These are phyloP conservation scores for Clostera curtula DNA, from an alignment of 2,888 invertebrate species.

Conservation along the genomic window DNA sequence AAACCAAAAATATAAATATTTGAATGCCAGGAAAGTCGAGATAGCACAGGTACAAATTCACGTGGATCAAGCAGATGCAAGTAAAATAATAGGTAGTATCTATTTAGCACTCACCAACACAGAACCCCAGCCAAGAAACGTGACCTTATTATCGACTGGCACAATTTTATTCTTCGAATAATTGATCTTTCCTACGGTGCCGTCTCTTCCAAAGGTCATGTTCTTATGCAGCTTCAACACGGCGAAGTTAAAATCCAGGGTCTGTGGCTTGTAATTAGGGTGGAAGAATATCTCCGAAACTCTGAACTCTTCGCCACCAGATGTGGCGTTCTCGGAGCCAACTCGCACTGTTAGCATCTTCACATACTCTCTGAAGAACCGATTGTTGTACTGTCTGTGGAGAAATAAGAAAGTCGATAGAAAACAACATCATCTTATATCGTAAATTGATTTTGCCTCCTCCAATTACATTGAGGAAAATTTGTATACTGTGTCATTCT, in stretches of 20 bases:
- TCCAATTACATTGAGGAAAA: too few relatives aligned
- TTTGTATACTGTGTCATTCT: too few relatives aligned
- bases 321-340: conserved; percentile 54
- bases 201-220: conserved; percentile 30
- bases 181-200: conserved; percentile 25
- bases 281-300: conserved; percentile 61
- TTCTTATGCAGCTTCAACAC: conserved; percentile 49
- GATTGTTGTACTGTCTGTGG: conserved; percentile 60
- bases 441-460: too few relatives aligned
- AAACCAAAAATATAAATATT: too few relatives aligned
- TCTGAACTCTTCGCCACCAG: conserved; percentile 44
- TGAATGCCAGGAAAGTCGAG: too few relatives aligned
- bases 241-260: conserved; percentile 56
- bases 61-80: too few relatives aligned
- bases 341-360: conserved; percentile 57
- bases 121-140: conserved; percentile 62
- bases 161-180: conserved; percentile 31
- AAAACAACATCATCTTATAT: too few relatives aligned
- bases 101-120: conserved; percentile 58
- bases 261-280: conserved; percentile 61
- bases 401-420: neutral
- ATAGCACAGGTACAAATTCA: too few relatives aligned
- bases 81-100: too few relatives aligned
- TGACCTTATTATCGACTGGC: conserved; percentile 40
- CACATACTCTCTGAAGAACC: conserved; percentile 63